Evolutionary conservation across 1,140 invertebrate genomes (phyloP).

Genomic region (Caenorhabditis brenneri): DNA sequence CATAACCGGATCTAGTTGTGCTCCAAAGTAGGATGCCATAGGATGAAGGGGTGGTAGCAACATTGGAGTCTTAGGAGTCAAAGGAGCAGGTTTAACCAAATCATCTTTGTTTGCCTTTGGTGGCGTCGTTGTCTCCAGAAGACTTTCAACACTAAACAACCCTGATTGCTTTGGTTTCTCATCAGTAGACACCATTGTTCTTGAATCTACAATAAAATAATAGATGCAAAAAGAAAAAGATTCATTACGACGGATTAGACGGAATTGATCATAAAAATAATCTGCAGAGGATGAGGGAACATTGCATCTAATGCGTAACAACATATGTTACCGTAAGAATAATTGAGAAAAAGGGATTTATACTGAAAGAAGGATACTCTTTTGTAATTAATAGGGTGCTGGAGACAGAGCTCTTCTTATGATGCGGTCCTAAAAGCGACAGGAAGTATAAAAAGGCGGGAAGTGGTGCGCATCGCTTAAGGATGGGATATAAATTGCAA

Average conservation of each 20-base stretch:
- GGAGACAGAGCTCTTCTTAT: neutral
- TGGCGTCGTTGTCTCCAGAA: conserved; percentile 20
- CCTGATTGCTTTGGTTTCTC: conserved; percentile 1
- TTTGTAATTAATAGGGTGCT: conserved; percentile 27
- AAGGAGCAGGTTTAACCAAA: neutral
- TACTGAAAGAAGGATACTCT: neutral
- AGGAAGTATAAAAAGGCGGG: conserved; percentile 40
- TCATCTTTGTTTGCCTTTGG: neutral
- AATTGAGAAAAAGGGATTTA: conserved; percentile 39
- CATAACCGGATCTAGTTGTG: conserved; percentile 31
- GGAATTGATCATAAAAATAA: conserved; percentile 39
- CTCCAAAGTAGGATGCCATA: conserved; percentile 42
- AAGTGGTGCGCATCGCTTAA: conserved; percentile 41
- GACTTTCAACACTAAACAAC: conserved; percentile 45
- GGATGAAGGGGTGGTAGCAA: neutral
- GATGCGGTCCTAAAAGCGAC: neutral
- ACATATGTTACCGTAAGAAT: conserved; percentile 38
- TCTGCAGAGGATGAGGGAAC: neutral
- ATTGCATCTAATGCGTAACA: neutral
- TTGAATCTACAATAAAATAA: neutral
- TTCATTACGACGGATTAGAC: conserved; percentile 27
- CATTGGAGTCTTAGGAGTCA: conserved; percentile 18
- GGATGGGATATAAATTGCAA: conserved; percentile 35
- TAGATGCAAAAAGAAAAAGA: neutral
- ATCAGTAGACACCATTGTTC: conserved; percentile 43